Evolutionary conservation across 2,797 vertebrate genomes (phyloP), one percentile per base, ranked within the genome.

Genomic region (Chaetophractus vellerosus): DNA sequence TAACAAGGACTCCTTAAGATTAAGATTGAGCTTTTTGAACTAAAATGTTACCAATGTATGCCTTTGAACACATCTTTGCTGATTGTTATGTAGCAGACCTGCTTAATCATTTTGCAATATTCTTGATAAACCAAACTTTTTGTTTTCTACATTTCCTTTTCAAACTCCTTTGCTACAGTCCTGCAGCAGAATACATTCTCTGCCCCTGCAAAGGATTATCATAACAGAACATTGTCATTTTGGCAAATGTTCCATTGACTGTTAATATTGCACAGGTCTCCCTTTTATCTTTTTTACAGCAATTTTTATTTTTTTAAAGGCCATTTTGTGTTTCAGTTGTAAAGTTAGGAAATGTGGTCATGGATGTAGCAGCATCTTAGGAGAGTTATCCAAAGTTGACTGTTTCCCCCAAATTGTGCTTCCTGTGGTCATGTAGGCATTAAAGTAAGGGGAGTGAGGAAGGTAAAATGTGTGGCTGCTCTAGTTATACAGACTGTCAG

Each of bases 41-140:
- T 94, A 97, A 98, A 98, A 98, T 97, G 97, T 98, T 97, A 98
- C 98, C 97, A 76, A 28, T 96, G 96, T 45, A 6, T 45, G 45
- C 10, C 45, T 45, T 45, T 45, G 45, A 45, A 45, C 9, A 8
- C 45, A 45, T 98, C 83, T 57, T 82, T 91, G 91, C 76, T 96
- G 75, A 92, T 96, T 93, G 83, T 96, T 94, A 88, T 38, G 93
- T 91, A 94, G 88, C 78, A 36, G 0, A 94, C 95, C 95, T 61
- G 95, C 5, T 2, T 96, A 92, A 94, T 93, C 90, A 94, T 78
- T 84, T 98, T 97, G 97, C 98, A 98, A 97, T 97, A 71, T 80
- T 82, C 41, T 96, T 96, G 87, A 75, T 5, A 95, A 97, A 97
- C 97, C 95, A 96, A 93, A 96, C 94, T 89, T 90, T 83, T 86